Percentiles rank a stretch among this genome's conserved stretches.
Evolutionary conservation across 37 sponge, comb jelly and placozoan species (phyloP).

Genomic region (Amphimedon queenslandica): DNA sequence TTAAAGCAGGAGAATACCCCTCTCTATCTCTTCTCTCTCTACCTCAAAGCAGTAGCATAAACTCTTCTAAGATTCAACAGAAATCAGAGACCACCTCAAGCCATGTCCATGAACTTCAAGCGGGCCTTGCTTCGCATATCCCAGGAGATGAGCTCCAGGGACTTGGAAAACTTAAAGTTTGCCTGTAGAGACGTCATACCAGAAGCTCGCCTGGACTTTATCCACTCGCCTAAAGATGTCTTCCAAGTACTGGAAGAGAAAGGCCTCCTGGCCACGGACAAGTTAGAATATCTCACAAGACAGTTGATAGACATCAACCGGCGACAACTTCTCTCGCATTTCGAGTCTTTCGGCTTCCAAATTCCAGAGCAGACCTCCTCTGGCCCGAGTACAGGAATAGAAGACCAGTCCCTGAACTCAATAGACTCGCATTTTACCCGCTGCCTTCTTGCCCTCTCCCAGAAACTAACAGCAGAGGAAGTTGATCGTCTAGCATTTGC

Average conservation of each 20-base stretch:
- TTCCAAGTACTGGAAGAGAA: conserved; percentile 56
- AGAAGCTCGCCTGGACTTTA: conserved; percentile 28
- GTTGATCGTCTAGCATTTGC: conserved; percentile 20
- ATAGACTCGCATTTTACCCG: conserved; percentile 19
- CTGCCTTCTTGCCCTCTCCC: conserved; percentile 30
- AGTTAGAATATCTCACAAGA: conserved; percentile 27
- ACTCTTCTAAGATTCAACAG: too few relatives aligned
- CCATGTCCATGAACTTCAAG: conserved; percentile 21
- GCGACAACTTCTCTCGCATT: conserved; percentile 3
- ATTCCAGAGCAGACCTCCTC: neutral
- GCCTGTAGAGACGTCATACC: conserved; percentile 38
- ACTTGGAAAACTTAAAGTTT: conserved; percentile 48
- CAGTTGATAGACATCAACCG: conserved; percentile 11
- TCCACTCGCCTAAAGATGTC: conserved; percentile 18
- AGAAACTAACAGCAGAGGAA: conserved; percentile 18
- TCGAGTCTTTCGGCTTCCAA: neutral
- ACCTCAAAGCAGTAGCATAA: too few relatives aligned
- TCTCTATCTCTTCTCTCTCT: too few relatives aligned
- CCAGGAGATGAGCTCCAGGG: conserved; percentile 23
- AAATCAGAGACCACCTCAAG: too few relatives aligned
- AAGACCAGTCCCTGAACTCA: neutral
- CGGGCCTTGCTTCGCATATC: conserved; percentile 15
- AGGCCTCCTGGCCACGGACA: conserved; percentile 32
- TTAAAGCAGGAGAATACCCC: too few relatives aligned
- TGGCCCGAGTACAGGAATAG: neutral